phyloP scores from a whole-genome alignment of 2,113 vertebrate species.

The Neodontobutis hainanensis region DNA sequence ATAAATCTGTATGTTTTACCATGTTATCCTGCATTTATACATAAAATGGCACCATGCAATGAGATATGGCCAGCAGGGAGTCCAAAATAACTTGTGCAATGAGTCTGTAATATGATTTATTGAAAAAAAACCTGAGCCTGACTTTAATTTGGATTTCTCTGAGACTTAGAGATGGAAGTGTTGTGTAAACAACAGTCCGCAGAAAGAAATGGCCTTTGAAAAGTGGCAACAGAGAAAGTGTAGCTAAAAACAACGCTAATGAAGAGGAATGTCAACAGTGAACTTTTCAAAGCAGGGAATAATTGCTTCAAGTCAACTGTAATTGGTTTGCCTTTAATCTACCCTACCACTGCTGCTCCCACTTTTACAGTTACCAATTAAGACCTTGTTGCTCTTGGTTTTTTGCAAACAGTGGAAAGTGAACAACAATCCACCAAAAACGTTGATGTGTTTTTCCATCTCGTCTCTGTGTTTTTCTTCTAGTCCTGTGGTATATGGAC shows the following conservation, averaged over 20 bases:
- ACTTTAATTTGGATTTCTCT: conserved; percentile 31
- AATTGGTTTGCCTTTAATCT: conserved; percentile 64
- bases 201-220: conserved; percentile 37
- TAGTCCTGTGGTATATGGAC: conserved; percentile 32
- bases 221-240: conserved; percentile 52
- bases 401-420: conserved; percentile 44
- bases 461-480: conserved; percentile 38
- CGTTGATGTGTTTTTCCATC: conserved; percentile 33
- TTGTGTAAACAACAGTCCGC: conserved; percentile 34
- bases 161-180: conserved; percentile 30
- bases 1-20: conserved; percentile 50
- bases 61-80: conserved; percentile 24
- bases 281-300: conserved; percentile 56
- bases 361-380: conserved; percentile 51
- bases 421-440: conserved; percentile 33
- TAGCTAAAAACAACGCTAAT: conserved; percentile 56
- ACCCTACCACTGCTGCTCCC: conserved; percentile 22
- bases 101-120: conserved; percentile 17
- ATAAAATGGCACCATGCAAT: conserved; percentile 22
- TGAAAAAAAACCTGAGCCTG: conserved; percentile 34
- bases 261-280: conserved; percentile 51
- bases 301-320: conserved; percentile 64
- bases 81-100: conserved; percentile 19
- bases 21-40: conserved; percentile 24
- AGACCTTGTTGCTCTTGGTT: conserved; percentile 42